Evolutionary conservation across 2,888 invertebrate species (phyloP).

Genomic region (Perithous albicinctus): DNA sequence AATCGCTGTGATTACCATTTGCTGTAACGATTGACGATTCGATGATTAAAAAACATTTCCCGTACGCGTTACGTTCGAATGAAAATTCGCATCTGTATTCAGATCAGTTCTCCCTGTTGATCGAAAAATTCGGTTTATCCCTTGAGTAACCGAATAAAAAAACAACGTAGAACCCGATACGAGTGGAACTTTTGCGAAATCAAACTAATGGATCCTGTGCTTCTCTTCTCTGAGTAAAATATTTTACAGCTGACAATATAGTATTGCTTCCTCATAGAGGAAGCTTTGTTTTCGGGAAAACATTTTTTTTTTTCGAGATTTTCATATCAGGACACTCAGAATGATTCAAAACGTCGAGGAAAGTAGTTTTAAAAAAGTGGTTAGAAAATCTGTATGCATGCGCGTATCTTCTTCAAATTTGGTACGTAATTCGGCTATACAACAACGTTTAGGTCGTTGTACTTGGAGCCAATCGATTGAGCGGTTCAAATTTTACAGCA

Average conservation of each 20-base stretch:
- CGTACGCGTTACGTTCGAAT: slow-evolving; percentile 1
- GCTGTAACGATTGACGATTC: not conserved
- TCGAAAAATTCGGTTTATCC: not conserved
- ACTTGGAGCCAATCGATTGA: too few species aligned
- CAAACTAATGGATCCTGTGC: not conserved
- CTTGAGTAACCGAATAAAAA: slow-evolving; percentile 18
- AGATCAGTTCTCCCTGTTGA: slow-evolving; percentile 11
- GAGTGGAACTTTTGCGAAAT: not conserved
- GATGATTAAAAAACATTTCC: slow-evolving; percentile 24
- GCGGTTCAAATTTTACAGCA: too few species aligned
- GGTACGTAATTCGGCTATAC: too few species aligned
- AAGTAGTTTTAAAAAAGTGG: too few species aligned
- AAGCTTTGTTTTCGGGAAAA: too few species aligned
- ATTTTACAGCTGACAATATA: not conserved
- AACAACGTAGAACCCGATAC: not conserved
- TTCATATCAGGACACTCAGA: too few species aligned
- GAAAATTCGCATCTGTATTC: slow-evolving; percentile 20
- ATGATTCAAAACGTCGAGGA: too few species aligned
- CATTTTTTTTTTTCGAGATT: too few species aligned
- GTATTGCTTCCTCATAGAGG: not conserved
- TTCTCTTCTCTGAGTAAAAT: not conserved
- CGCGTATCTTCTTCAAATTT: too few species aligned
- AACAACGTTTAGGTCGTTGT: too few species aligned
- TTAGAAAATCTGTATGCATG: too few species aligned
- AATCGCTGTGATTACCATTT: slow-evolving; percentile 23